Conservation (phyloP, 2,797 vertebrate genomes). For the Borostomias antarcticus region DNA sequence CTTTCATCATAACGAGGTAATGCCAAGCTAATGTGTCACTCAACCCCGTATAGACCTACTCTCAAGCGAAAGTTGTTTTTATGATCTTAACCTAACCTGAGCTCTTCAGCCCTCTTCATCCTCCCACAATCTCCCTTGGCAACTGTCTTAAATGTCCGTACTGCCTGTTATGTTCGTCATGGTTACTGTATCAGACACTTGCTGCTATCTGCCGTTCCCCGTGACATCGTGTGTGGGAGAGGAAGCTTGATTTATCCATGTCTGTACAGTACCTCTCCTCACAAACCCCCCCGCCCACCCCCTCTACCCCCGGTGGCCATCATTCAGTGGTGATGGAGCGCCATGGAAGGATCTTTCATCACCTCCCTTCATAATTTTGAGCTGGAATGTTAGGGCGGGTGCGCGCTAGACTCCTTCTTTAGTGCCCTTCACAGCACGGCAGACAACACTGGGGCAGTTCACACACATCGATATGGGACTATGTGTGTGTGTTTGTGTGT, state of each 20-base stretch:
- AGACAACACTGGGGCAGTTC: constrained; percentile 22
- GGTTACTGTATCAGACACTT: constrained; percentile 23
- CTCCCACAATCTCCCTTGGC: background rate
- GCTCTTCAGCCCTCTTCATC: constrained; percentile 10
- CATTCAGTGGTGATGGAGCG: constrained; percentile 40
- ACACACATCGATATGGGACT: constrained; percentile 10
- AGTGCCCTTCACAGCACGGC: background rate
- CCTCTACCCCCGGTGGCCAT: constrained; percentile 16
- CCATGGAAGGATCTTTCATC: constrained; percentile 48
- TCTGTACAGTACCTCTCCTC: constrained; percentile 18
- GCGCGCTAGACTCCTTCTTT: background rate
- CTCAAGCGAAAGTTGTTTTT: constrained; percentile 30
- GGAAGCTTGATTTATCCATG: background rate
- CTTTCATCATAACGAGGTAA: no score
- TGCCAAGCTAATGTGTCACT: constrained; percentile 39
- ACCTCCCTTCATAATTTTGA: constrained; percentile 20
- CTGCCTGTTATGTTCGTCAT: background rate
- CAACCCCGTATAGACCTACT: constrained; percentile 19
- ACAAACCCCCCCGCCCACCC: constrained; percentile 3
- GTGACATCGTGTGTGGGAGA: background rate
- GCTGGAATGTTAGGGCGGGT: constrained; percentile 11
- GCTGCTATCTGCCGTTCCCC: constrained; percentile 28
- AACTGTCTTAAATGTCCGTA: background rate
- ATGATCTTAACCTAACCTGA: constrained; percentile 25
- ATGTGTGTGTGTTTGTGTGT: background rate